A percentile compares a stretch with the other conserved stretches of the same genome.
Conservation (phyloP, 2,113 vertebrate species). For the Dipodomys merriami region DNA sequence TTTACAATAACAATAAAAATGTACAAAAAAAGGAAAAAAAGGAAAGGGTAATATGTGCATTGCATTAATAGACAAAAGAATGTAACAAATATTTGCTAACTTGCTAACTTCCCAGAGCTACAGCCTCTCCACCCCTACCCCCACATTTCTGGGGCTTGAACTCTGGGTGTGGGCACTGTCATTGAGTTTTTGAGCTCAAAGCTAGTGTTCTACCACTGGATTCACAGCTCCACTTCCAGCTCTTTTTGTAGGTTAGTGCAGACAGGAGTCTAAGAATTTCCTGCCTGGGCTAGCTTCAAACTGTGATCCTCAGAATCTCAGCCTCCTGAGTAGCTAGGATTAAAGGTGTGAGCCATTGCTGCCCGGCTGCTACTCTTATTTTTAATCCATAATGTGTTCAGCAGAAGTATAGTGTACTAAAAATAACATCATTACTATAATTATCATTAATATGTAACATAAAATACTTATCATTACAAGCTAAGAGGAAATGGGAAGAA, state of each 20-base stretch:
- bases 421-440: background rate
- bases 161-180: too few species aligned
- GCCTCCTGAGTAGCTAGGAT: too few species aligned
- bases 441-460: constrained; percentile 14
- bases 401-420: background rate
- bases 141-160: too few species aligned
- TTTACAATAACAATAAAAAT: too few species aligned
- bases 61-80: background rate
- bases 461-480: background rate
- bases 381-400: background rate
- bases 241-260: too few species aligned
- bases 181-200: too few species aligned
- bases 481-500: background rate
- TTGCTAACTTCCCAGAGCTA: background rate
- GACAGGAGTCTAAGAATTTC: too few species aligned
- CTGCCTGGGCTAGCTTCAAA: too few species aligned
- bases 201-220: too few species aligned
- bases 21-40: background rate
- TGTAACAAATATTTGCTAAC: background rate
- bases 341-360: too few species aligned
- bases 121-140: background rate
- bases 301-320: too few species aligned
- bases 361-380: background rate
- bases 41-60: background rate
- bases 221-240: too few species aligned